Evolutionary conservation across 2,888 invertebrate species (phyloP), one percentile per base, ranked within the genome.

Genomic region (Coenonympha arcania): DNA sequence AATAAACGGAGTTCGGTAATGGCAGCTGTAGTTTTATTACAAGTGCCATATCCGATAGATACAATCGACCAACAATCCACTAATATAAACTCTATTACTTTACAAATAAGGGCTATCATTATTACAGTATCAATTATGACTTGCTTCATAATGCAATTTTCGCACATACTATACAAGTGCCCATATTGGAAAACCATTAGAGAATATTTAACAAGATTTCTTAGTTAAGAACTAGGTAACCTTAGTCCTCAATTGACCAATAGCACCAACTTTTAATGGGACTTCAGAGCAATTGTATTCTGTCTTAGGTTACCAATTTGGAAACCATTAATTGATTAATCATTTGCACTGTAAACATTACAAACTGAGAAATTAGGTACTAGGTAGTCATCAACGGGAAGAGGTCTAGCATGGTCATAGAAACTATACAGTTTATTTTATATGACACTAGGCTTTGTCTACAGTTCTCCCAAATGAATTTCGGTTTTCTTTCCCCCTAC

Each of bases 31-130:
- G n/a, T n/a, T n/a, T n/a, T n/a, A n/a, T n/a, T n/a, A n/a, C n/a
- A n/a, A n/a, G n/a, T 16, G 8, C 20, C 36, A 44, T 31, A 47
- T 48, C 46, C 37, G 46, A 49, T 30, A 16, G 22, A 13, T 37
- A 48, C 22, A 45, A 19, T 22, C 11, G 36, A 22, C 30, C 8
- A 31, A 16, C 16, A 16, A 40, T 18, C 36, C 11, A 34, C n/a
- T 24, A 34, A 18, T 31, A 15, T 24, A 30, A 44, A 8, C 11
- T 16, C 34, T 24, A 16, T 16, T 11, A 2, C 34, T 2, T 28
- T 28, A 28, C 9, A 6, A 28, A 34, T 26, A 34, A 33, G 43
- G 43, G n/a, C 9, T 15, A 22, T 1, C 9, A 39, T 9, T 3
- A 19, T 9, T 22, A 24, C 15, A n/a, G n/a, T n/a, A 39, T 39